Evolutionary conservation across 2,797 vertebrate genomes (phyloP).

Genomic region (Alca torda): DNA sequence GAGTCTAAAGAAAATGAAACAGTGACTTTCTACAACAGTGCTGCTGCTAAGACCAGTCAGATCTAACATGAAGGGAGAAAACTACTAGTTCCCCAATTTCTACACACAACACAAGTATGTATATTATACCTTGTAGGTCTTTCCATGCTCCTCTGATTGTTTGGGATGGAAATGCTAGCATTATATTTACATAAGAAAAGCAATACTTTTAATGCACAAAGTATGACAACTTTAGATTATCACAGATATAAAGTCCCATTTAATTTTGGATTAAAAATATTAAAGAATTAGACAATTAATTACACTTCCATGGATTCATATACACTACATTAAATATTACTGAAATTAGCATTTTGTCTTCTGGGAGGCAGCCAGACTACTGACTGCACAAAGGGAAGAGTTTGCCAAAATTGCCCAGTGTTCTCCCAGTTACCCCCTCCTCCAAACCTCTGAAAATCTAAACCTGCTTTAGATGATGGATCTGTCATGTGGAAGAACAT

Average conservation of each 20-base stretch:
- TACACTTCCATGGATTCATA: conserved; percentile 43
- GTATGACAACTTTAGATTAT: conserved; percentile 53
- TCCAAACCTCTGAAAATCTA: conserved; percentile 29
- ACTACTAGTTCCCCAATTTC: conserved; percentile 67
- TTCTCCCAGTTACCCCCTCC: background rate
- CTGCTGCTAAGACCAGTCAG: conserved; percentile 36
- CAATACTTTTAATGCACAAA: conserved; percentile 70
- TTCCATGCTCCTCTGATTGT: conserved; percentile 79
- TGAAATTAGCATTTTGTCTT: conserved; percentile 30
- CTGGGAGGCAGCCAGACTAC: conserved; percentile 9
- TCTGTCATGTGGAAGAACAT: conserved; percentile 7
- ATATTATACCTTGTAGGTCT: conserved; percentile 79
- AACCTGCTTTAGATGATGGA: background rate
- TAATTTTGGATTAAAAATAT: conserved; percentile 38
- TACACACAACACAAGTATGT: conserved; percentile 75
- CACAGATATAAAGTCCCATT: conserved; percentile 37
- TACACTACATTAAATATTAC: conserved; percentile 22
- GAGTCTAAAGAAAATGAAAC: conserved; percentile 40
- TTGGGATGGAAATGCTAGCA: conserved; percentile 79
- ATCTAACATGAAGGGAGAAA: conserved; percentile 62
- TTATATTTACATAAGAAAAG: conserved; percentile 72
- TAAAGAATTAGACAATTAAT: conserved; percentile 41
- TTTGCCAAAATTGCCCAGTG: conserved; percentile 3
- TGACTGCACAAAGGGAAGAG: background rate
- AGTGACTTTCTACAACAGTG: conserved; percentile 24